Conservation (phyloP, 2,888 invertebrate genomes). For the Exephanes ischioxanthus region DNA sequence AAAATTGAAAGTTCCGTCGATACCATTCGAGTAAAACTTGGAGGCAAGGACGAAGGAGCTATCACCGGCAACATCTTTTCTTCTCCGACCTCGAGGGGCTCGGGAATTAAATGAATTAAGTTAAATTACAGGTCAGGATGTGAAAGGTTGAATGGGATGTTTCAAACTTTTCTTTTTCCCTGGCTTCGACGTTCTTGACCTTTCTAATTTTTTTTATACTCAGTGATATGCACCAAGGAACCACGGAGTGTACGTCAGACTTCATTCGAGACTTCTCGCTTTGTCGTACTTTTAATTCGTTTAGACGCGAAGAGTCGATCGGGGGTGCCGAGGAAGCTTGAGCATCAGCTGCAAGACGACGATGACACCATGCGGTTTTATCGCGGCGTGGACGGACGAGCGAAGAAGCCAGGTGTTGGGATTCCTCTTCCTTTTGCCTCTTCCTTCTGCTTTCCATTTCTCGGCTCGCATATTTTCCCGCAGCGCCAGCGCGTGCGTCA, state of each 20-base stretch:
- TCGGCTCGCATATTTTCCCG: constrained; percentile 64
- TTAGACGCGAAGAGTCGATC: constrained; percentile 55
- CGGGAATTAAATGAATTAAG: neutral
- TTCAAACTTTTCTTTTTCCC: neutral
- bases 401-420: constrained; percentile 48
- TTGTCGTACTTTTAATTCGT: constrained; percentile 69
- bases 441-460: constrained; percentile 32
- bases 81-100: neutral
- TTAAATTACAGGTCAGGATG: neutral
- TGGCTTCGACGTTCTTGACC: neutral
- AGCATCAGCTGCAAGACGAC: constrained; percentile 9
- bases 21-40: neutral
- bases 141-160: neutral
- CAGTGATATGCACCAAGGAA: neutral
- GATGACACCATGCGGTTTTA: constrained; percentile 55
- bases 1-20: neutral
- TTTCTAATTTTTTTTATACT: too few species aligned
- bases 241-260: constrained; percentile 9
- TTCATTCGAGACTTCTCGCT: constrained; percentile 10
- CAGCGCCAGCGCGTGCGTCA: constrained; percentile 59
- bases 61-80: neutral
- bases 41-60: neutral
- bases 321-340: neutral
- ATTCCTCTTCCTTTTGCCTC: constrained; percentile 44
- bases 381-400: constrained; percentile 61